These are phyloP conservation scores for Phymorhynchus buccinoides DNA, from an alignment of 1,140 invertebrate genomes.

Conservation along the genomic window DNA sequence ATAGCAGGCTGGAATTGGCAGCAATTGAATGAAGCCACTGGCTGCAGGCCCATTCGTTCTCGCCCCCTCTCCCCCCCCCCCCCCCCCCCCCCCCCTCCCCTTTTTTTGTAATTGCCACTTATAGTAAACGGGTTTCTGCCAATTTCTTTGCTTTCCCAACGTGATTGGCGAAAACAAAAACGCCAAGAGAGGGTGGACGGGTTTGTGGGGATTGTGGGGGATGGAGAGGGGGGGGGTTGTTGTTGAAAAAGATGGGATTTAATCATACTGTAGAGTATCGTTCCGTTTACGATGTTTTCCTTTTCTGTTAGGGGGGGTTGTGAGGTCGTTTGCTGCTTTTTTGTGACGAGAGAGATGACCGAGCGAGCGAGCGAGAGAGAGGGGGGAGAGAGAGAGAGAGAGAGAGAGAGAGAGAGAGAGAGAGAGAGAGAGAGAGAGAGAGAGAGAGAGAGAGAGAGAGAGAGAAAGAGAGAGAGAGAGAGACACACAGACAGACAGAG, in stretches of 20 bases:
- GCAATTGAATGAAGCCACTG: slow-evolving; percentile 19
- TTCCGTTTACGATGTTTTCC: too few relatives aligned
- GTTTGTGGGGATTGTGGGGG: background rate
- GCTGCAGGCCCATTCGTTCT: slow-evolving; percentile 3
- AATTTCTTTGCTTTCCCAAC: slow-evolving; percentile 14
- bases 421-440: too few relatives aligned
- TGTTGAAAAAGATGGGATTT: background rate
- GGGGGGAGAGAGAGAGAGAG: background rate
- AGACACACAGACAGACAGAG: too few relatives aligned
- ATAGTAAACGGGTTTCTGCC: slow-evolving; percentile 22
- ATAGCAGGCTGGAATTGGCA: slow-evolving; percentile 2
- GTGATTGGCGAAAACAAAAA: background rate
- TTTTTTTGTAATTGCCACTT: slow-evolving; percentile 32
- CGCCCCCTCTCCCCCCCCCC: too few relatives aligned
- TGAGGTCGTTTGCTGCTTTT: too few relatives aligned
- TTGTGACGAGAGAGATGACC: background rate
- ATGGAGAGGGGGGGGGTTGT: background rate
- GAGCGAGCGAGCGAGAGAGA: background rate
- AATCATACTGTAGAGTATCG: too few relatives aligned
- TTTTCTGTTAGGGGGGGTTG: background rate
- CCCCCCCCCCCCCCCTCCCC: too few relatives aligned
- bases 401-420: too few relatives aligned
- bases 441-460: too few relatives aligned
- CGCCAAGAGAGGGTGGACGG: background rate
- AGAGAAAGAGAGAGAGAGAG: too few relatives aligned